Evolutionary conservation across 2,797 vertebrate genomes (phyloP).

Genomic region (Triplophysa yarkandensis): DNA sequence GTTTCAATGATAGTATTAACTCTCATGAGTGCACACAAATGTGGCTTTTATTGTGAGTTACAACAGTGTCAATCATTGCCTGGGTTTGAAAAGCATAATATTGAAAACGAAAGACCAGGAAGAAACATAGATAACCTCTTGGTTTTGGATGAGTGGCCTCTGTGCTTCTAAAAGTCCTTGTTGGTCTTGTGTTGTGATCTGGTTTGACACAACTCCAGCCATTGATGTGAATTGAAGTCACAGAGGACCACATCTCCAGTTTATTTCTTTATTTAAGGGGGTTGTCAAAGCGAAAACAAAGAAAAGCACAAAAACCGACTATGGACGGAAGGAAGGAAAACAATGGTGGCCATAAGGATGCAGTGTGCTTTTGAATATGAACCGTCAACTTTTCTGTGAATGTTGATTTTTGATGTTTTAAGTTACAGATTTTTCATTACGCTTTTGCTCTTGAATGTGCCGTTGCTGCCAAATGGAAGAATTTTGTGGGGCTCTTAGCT

Average conservation of each 20-base stretch:
- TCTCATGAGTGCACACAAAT: conserved; percentile 48
- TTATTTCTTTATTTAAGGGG: conserved; percentile 82
- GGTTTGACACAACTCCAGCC: conserved; percentile 58
- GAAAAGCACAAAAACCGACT: conserved; percentile 66
- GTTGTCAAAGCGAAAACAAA: conserved; percentile 60
- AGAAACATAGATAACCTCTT: conserved; percentile 72
- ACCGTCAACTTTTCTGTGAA: conserved; percentile 80
- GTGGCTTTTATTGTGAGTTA: conserved; percentile 40
- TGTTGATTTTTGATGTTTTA: conserved; percentile 70
- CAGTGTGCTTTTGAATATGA: conserved; percentile 66
- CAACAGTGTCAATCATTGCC: conserved; percentile 48
- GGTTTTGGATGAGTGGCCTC: conserved; percentile 71
- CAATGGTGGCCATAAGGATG: conserved; percentile 46
- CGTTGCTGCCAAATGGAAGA: conserved; percentile 67
- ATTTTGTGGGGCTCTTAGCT: conserved; percentile 48
- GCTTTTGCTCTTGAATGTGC: conserved; percentile 73
- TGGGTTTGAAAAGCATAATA: conserved; percentile 52
- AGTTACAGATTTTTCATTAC: conserved; percentile 71
- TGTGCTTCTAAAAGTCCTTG: conserved; percentile 58
- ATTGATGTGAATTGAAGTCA: conserved; percentile 73
- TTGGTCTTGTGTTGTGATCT: conserved; percentile 53
- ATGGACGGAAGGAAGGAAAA: conserved; percentile 55
- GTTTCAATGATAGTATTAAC: conserved; percentile 60
- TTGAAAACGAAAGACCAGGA: conserved; percentile 20
- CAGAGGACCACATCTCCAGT: conserved; percentile 74